Conservation (phyloP, 2,113 vertebrate species). For the Garra rufa region DNA sequence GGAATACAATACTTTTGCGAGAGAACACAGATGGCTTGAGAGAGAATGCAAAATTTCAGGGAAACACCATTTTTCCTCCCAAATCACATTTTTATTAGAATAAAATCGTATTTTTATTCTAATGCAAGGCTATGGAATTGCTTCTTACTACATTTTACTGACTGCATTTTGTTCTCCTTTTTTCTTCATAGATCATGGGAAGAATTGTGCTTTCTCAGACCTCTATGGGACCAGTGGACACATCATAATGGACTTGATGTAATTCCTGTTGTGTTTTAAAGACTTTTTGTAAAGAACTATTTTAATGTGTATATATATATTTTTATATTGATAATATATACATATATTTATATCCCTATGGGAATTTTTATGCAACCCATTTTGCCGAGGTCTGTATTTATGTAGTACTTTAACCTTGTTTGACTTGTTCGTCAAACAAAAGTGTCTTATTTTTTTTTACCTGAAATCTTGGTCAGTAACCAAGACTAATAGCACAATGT, state of each 20-base stretch:
- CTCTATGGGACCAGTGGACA: conserved; percentile 52
- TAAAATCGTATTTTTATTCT: not conserved
- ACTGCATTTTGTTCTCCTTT: not conserved
- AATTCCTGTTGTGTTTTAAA: conserved; percentile 46
- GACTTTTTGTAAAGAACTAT: conserved; percentile 43
- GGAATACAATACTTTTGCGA: not conserved
- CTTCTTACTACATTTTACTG: not conserved
- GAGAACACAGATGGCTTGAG: not conserved
- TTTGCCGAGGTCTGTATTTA: conserved; percentile 59
- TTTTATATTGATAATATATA: conserved; percentile 63
- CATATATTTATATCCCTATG: conserved; percentile 69
- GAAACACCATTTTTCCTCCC: no score
- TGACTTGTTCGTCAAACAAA: conserved; percentile 47
- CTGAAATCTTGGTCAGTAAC: conserved; percentile 13
- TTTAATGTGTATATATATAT: conserved; percentile 64
- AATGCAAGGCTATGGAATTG: not conserved
- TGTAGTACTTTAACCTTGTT: conserved; percentile 51
- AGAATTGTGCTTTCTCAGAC: not conserved
- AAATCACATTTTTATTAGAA: no score
- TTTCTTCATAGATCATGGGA: conserved; percentile 1
- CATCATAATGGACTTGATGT: conserved; percentile 21
- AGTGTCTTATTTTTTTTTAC: not conserved
- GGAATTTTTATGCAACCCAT: conserved; percentile 68
- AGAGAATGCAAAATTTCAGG: not conserved
- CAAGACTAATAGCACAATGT: conserved; percentile 35